These are phyloP conservation scores for Hypolimnas misippus DNA, from an alignment of 2,888 invertebrate species.

Conservation along the genomic window DNA sequence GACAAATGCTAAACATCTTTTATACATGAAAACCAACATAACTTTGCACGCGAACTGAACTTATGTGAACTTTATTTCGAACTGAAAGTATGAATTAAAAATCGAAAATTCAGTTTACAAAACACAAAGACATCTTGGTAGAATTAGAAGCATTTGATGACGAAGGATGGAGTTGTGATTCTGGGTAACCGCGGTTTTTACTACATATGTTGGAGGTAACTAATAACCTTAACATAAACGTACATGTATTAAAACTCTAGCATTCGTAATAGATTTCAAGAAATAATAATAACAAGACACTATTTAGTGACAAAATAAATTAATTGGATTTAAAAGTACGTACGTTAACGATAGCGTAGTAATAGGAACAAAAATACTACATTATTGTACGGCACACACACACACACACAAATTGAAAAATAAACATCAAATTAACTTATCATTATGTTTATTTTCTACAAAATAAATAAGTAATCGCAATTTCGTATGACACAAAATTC, in stretches of 20 bases:
- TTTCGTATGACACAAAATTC: too few relatives aligned
- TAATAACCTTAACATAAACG: not conserved
- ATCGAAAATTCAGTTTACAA: not conserved
- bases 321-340: too few relatives aligned
- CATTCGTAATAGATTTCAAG: too few relatives aligned
- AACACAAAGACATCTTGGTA: not conserved
- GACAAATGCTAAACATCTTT: constrained; percentile 62
- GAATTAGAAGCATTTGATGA: not conserved
- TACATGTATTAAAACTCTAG: not conserved
- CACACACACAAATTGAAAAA: too few relatives aligned
- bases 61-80: not conserved
- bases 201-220: not conserved
- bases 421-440: too few relatives aligned
- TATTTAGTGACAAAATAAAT: too few relatives aligned
- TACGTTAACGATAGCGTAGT: too few relatives aligned
- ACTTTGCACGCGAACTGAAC: not conserved
- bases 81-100: constrained; percentile 2
- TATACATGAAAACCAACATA: constrained; percentile 36
- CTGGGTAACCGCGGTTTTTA: not conserved
- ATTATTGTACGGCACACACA: too few relatives aligned
- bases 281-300: too few relatives aligned
- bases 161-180: constrained; percentile 1
- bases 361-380: too few relatives aligned
- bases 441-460: too few relatives aligned
- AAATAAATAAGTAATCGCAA: too few relatives aligned